These are phyloP conservation scores for Dastarcus helophoroides DNA, from an alignment of 2,888 invertebrate species.

Conservation along the genomic window DNA sequence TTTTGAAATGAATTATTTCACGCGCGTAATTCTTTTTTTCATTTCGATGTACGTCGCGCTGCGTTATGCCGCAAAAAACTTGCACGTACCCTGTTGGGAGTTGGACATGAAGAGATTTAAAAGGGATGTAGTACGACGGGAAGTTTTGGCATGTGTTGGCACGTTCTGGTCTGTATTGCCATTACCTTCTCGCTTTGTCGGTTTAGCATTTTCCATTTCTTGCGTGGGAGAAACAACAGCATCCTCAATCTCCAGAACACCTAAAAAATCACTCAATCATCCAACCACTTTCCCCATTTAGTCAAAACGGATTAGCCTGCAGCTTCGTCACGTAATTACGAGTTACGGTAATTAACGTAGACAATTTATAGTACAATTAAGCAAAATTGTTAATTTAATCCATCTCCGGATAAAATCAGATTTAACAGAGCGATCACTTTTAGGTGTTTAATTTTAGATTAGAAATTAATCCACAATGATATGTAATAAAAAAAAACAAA, in stretches of 20 bases:
- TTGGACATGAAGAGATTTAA: constrained; percentile 92
- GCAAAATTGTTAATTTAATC: no score
- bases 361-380: no score
- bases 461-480: no score
- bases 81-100: constrained; percentile 83
- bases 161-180: constrained; percentile 36
- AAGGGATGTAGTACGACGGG: constrained; percentile 87
- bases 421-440: no score
- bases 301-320: background rate
- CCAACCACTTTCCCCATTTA: background rate
- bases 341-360: no score
- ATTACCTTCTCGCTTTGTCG: constrained; percentile 57
- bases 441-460: no score
- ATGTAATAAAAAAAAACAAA: no score
- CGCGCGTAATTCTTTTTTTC: no score
- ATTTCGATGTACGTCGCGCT: background rate
- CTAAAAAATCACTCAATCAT: constrained; percentile 25
- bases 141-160: constrained; percentile 58
- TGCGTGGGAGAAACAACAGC: constrained; percentile 30
- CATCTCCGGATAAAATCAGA: no score
- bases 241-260: constrained; percentile 32
- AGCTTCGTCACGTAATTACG: no score
- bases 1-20: no score
- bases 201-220: constrained; percentile 34
- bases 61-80: constrained; percentile 11